Base-by-base conservation (phyloP, 2,888 invertebrate genomes). In the Epinotia brunnichana region DNA sequence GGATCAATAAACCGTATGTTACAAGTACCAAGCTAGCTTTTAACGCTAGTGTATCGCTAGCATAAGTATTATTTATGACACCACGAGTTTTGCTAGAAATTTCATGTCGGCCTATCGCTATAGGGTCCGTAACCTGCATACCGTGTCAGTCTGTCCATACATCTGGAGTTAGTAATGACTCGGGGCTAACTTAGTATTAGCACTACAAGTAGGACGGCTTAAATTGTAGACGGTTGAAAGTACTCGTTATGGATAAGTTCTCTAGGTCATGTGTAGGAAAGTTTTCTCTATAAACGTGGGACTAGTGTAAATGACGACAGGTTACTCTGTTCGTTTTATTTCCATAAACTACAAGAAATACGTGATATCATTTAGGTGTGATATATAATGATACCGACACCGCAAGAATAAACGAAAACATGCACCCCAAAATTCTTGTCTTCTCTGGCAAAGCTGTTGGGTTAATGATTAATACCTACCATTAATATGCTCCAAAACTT, bases 71-170 rank as follows among this genome's bases (percentile, higher is more conserved):
- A 72, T 72, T 72, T 72, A 72, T 72, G 72, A 68, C 67, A 56
- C 56, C 72, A 72, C 62, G 80, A 77, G 83, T 83, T 77, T 83
- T 77, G 81, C 80, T 70, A 78, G 79, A 79, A 76, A 78, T 81
- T 84, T 83, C 79, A 80, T 82, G 81, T 80, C 86, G 86, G 83
- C 87, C 85, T 83, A 87, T 78, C 83, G 85, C 87, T 80, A 70
- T 71, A 73, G 84, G 87, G 63, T 24, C 41, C 41, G 54, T 60
- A 62, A 56, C 80, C 73, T 76, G 63, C 68, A 63, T 73, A 60
- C 69, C 29, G 71, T 71, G 69, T 61, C 71, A 70, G 70, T 70
- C 70, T 51, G 74, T 66, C 74, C 41, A 66, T 66, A 66, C 66
- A 66, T 61, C 70, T 67, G 57, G 56, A 69, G 56, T 60, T 53